These are phyloP conservation scores for Poeciliopsis gracilis DNA, from an alignment of 2,797 vertebrate species.

Conservation along the genomic window DNA sequence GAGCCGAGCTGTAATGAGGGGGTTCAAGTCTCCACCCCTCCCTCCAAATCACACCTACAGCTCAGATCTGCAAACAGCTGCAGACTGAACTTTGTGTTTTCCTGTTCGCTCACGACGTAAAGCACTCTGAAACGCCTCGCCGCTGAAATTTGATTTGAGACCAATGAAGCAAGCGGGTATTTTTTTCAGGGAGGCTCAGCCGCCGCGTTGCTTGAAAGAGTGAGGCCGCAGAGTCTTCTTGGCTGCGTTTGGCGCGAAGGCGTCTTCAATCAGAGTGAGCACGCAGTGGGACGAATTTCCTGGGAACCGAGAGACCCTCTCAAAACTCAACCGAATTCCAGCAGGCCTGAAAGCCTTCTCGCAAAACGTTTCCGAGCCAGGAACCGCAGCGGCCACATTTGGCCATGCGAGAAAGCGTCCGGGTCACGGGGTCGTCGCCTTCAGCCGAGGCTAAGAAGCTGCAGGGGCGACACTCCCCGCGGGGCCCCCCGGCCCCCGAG, in stretches of 20 bases:
- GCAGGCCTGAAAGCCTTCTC: neutral
- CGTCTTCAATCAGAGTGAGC: neutral
- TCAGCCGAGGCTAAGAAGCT: constrained; percentile 3
- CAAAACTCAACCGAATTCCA: neutral
- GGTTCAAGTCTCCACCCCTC: neutral
- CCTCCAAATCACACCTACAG: neutral
- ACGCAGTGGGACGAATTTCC: neutral
- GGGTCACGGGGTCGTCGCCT: constrained; percentile 17
- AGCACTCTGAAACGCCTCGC: too few species aligned
- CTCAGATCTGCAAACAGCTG: neutral
- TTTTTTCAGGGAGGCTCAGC: neutral
- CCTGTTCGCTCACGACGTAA: too few species aligned
- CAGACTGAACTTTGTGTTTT: too few species aligned
- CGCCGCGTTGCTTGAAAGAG: too few species aligned
- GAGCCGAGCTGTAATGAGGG: neutral
- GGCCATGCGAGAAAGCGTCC: neutral
- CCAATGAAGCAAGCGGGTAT: neutral
- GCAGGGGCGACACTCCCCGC: neutral
- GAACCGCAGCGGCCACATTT: constrained; percentile 10
- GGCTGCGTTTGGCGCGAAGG: neutral
- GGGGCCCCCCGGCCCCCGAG: neutral
- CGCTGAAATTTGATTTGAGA: too few species aligned
- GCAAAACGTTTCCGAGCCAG: neutral
- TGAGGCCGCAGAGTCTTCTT: neutral
- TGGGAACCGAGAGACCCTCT: neutral